Percentiles rank a stretch among this genome's conserved stretches.
phyloP scores from a whole-genome alignment of 2,888 invertebrate species.

The Apocheima hispidaria region DNA sequence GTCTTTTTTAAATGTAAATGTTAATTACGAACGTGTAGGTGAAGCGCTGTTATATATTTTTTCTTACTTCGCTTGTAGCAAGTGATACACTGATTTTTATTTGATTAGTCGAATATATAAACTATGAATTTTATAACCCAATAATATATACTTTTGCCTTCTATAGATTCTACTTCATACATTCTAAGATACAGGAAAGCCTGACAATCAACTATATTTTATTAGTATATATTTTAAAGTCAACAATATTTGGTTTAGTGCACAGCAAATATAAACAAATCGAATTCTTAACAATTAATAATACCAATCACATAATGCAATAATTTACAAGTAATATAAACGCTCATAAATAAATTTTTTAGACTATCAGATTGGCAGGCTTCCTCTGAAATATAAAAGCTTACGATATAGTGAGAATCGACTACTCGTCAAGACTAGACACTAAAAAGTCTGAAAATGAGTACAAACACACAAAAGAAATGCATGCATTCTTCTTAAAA shows the following conservation, averaged over 20 bases:
- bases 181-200: constrained; percentile 64
- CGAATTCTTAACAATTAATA: constrained; percentile 54
- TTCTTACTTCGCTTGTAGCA: constrained; percentile 1
- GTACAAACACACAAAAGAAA: constrained; percentile 83
- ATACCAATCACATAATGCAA: constrained; percentile 40
- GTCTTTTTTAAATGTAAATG: no score
- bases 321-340: constrained; percentile 33
- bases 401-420: constrained; percentile 80
- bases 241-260: constrained; percentile 79
- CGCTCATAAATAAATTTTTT: constrained; percentile 35
- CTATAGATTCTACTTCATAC: constrained; percentile 46
- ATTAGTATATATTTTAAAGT: constrained; percentile 50
- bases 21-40: no score
- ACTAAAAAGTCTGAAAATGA: constrained; percentile 81
- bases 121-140: constrained; percentile 38
- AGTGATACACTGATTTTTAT: constrained; percentile 23
- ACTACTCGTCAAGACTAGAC: constrained; percentile 81
- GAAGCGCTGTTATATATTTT: no score
- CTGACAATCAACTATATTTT: constrained; percentile 63
- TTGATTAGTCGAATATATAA: constrained; percentile 34
- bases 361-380: constrained; percentile 67
- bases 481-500: constrained; percentile 84
- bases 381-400: constrained; percentile 70
- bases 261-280: constrained; percentile 71
- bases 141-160: constrained; percentile 16